These are phyloP conservation scores for Lordiphosa fenestrarum DNA, from an alignment of 2,888 invertebrate species.

Conservation along the genomic window DNA sequence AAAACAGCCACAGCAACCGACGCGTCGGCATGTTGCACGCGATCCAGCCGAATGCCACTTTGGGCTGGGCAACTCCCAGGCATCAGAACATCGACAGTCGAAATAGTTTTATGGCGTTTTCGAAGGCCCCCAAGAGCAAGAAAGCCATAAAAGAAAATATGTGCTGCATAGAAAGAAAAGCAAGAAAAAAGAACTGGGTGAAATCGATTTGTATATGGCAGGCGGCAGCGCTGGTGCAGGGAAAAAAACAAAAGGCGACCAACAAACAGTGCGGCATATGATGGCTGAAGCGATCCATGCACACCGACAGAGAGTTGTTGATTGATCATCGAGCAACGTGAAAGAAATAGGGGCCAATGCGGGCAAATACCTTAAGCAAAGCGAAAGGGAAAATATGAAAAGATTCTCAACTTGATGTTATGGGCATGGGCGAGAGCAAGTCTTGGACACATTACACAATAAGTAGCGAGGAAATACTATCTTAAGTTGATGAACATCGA, in stretches of 20 bases:
- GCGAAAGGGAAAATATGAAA: too few relatives aligned
- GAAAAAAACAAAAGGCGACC: constrained; percentile 11
- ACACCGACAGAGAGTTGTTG: constrained; percentile 17
- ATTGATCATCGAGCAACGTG: constrained; percentile 20
- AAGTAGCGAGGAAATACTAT: too few relatives aligned
- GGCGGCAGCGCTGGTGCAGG: constrained; percentile 39
- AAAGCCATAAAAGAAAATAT: constrained; percentile 63
- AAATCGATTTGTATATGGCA: constrained; percentile 65
- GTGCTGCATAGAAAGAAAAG: constrained; percentile 43
- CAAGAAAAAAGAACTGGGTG: constrained; percentile 41
- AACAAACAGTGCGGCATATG: constrained; percentile 17
- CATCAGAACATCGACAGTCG: constrained; percentile 26
- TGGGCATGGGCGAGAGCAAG: too few relatives aligned
- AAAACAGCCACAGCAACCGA: constrained; percentile 34
- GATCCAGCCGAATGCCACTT: constrained; percentile 27
- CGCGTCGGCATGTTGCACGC: constrained; percentile 59
- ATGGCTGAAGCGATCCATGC: constrained; percentile 12
- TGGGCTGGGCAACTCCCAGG: constrained; percentile 22
- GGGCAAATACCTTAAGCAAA: too few relatives aligned
- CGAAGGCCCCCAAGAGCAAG: constrained; percentile 16
- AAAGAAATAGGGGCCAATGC: too few relatives aligned
- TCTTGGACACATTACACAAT: not conserved
- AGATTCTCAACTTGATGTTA: too few relatives aligned
- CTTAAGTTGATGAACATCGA: too few relatives aligned
- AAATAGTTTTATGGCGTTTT: constrained; percentile 55